These are phyloP conservation scores for Drosophila eohydei DNA, from an alignment of 2,888 invertebrate genomes.

Conservation along the genomic window DNA sequence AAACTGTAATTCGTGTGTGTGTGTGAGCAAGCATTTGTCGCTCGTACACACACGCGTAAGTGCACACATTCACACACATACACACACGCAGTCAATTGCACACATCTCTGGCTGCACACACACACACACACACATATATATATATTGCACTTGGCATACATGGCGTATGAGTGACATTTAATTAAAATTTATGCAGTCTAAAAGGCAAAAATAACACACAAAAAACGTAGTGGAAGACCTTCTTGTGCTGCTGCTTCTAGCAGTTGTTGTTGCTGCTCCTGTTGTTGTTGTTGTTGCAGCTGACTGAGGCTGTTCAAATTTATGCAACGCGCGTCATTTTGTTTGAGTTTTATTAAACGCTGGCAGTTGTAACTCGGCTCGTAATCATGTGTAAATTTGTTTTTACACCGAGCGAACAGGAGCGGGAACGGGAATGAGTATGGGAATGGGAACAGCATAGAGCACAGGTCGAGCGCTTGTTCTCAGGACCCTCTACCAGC, in stretches of 20 bases:
- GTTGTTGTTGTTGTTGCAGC: slow-evolving; percentile 27
- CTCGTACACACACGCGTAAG: slow-evolving; percentile 39
- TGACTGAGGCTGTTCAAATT: slow-evolving; percentile 63
- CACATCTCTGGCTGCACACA: slow-evolving; percentile 8
- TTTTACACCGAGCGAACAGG: slow-evolving; percentile 58
- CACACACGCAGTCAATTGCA: slow-evolving; percentile 29
- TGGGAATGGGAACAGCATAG: background rate
- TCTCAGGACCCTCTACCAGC: slow-evolving; percentile 33
- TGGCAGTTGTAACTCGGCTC: slow-evolving; percentile 63
- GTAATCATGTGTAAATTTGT: slow-evolving; percentile 82
- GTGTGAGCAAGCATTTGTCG: slow-evolving; percentile 71
- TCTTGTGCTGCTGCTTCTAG: slow-evolving; percentile 18
- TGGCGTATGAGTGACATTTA: slow-evolving; percentile 84
- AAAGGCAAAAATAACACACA: slow-evolving; percentile 56
- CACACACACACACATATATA: slow-evolving; percentile 21
- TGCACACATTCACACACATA: slow-evolving; percentile 16
- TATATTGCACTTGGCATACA: slow-evolving; percentile 72
- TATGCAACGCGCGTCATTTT: slow-evolving; percentile 81
- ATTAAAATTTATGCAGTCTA: slow-evolving; percentile 83
- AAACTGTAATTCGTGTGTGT: slow-evolving; percentile 70
- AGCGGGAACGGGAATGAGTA: no score
- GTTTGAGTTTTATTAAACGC: slow-evolving; percentile 81
- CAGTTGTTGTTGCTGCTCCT: slow-evolving; percentile 4
- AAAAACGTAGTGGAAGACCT: background rate
- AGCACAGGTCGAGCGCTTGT: slow-evolving; percentile 26